Base-by-base conservation (phyloP, 2,113 vertebrate species). In the Megaptera novaeangliae region DNA sequence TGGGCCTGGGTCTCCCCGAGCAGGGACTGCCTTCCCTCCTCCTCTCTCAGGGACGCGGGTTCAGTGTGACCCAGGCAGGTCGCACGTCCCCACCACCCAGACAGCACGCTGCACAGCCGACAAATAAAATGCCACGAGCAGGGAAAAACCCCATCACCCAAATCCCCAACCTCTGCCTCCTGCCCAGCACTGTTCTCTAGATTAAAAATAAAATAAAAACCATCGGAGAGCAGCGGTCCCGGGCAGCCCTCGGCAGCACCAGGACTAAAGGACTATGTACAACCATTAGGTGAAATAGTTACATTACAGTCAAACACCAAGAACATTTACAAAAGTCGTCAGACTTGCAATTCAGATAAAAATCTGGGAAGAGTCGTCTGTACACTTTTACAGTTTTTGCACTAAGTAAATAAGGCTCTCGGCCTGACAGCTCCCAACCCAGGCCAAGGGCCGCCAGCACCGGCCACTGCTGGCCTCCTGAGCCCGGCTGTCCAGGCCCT, bases 271-370 rank as follows among this genome's bases (percentile, higher is more conserved):
- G 95, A 98, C 98, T 99, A 99, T 99, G 98, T 99, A 99, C 99
- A 99, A 97, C 98, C 97, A 98, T 98, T 97, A 98, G 98, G 98
- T 96, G 97, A 98, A 98, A 98, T 98, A 98, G 98, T 98, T 99
- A 99, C 98, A 98, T 98, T 99, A 99, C 99, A 98, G 98, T 99
- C 98, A 98, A 99, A 99, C 99, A 99, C 99, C 94, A 98, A 98
- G 98, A 99, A 99, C 99, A 99, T 99, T 99, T 99, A 99, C 99
- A 99, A 99, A 99, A 98, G 95, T 97, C 66, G 91, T 97, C 98
- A 98, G 98, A 98, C 98, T 98, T 96, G 98, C 98, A 98, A 49
- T 97, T 96, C 98, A 97, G 98, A 98, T 98, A 98, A 98, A 98
- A 98, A 98, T 94, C 90, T 85, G 98, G 93, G 97, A 74, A 85